Conservation (phyloP, 1,140 invertebrate genomes). For the Caenorhabditis latens region DNA sequence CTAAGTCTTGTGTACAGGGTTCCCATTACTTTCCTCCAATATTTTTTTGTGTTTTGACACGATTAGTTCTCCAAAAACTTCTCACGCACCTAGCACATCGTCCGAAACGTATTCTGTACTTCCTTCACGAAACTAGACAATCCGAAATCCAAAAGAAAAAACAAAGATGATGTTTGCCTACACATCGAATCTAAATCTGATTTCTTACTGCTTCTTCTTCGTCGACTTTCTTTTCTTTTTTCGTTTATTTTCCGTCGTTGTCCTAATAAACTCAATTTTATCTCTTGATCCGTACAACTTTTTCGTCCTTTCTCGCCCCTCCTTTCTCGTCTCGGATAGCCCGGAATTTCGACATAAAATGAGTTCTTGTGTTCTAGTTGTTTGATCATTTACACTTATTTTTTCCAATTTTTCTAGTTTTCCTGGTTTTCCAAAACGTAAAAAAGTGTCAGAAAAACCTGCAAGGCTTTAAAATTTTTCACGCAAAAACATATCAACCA, state of each 20-base stretch:
- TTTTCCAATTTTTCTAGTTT: neutral
- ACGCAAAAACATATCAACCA: conserved; percentile 2
- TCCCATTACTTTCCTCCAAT: too few species aligned
- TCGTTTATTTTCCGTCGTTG: neutral
- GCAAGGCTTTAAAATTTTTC: neutral
- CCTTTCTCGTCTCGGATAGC: neutral
- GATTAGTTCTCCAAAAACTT: too few species aligned
- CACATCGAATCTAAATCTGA: conserved; percentile 5
- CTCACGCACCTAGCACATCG: too few species aligned
- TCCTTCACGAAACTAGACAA: neutral
- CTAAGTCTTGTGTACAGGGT: too few species aligned
- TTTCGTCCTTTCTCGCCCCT: neutral
- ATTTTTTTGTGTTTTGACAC: too few species aligned
- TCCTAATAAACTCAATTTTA: conserved; percentile 47
- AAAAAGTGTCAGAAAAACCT: conserved; percentile 33
- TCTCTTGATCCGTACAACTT: conserved; percentile 12
- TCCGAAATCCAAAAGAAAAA: neutral
- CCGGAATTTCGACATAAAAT: neutral
- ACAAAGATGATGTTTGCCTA: conserved; percentile 40
- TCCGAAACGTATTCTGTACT: neutral
- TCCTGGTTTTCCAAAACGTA: too few species aligned
- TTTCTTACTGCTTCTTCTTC: neutral
- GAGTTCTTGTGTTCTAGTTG: neutral
- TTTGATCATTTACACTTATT: neutral
- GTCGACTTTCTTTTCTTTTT: neutral